Conservation (phyloP, 1,140 invertebrate genomes). For the Philopotamus ludificatus region DNA sequence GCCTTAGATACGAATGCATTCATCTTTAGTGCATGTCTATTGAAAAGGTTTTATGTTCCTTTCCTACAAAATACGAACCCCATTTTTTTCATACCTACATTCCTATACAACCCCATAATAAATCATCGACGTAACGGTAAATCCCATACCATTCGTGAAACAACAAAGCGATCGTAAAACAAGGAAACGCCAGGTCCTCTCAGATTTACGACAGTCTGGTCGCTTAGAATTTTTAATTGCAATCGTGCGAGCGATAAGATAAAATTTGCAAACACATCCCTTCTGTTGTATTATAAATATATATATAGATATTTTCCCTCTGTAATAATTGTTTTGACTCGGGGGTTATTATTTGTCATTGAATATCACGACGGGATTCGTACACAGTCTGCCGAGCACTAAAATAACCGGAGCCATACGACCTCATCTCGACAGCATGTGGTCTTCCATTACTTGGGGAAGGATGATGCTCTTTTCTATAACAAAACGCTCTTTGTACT, state of each 20-base stretch:
- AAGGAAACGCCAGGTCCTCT: too few species aligned
- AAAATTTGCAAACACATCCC: too few species aligned
- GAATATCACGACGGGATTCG: conserved; percentile 17
- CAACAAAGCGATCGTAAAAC: too few species aligned
- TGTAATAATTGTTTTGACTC: conserved; percentile 32
- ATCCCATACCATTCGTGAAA: too few species aligned
- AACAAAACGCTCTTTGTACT: conserved; percentile 28
- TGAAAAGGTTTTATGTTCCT: conserved; percentile 41
- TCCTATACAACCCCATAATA: conserved; percentile 33
- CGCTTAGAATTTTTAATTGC: too few species aligned
- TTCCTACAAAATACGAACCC: conserved; percentile 36
- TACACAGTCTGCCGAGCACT: conserved; percentile 1
- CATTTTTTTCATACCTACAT: conserved; percentile 27
- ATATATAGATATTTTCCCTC: too few species aligned
- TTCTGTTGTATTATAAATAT: too few species aligned
- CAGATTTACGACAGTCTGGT: too few species aligned
- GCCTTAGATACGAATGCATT: too few species aligned
- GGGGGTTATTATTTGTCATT: too few species aligned
- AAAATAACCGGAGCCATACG: conserved; percentile 15
- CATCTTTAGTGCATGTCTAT: conserved; percentile 33
- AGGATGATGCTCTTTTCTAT: conserved; percentile 30
- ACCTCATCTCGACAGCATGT: conserved; percentile 25
- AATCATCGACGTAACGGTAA: conserved; percentile 41
- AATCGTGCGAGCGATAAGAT: too few species aligned
- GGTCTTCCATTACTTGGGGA: conserved; percentile 23